Base-by-base conservation (phyloP, 2,797 vertebrate genomes). In the Taenioides sp. region DNA sequence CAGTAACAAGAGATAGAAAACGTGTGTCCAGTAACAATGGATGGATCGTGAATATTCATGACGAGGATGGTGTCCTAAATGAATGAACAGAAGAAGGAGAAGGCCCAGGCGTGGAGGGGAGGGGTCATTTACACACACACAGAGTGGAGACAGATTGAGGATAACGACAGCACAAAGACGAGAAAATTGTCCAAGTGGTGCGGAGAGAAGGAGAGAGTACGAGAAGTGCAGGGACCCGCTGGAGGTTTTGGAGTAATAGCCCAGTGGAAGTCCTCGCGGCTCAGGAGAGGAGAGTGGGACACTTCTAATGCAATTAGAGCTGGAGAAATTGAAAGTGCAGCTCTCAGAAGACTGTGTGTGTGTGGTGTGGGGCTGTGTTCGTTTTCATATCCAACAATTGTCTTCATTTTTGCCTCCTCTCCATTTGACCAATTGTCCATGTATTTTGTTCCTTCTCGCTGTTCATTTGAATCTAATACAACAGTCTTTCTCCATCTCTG, bases 261-360 rank as follows among this genome's bases (percentile, higher is more conserved):
- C 84, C 85, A 80, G 65, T 65, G 78, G 67, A 88, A 80, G 81
- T 84, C 80, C 75, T 72, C 80, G 65, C 64, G 77, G 74, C 75
- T 62, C 55, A 67, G 62, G 75, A 76, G 69, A 78, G 65, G 71
- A 80, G 83, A 82, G 80, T 78, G 70, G 82, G 85, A 75, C 84
- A 85, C 82, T 78, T 88, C 79, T 91, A 91, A 93, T 91, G 85
- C 87, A 92, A 92, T 93, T 91, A 92, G 83, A 67, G 83, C 57
- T 78, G 84, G 86, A 81, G 81, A 88, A 90, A 89, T 89, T 88
- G 84, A 89, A 90, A 87, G 88, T 86, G 79, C 82, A 88, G 85
- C 84, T 90, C 84, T 89, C 83, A 52, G 75, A 80, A 79, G 85
- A 80, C 84, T 77, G 78, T 68, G 70, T 31, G 55, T 28, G 73